These are phyloP conservation scores for Yponomeuta malinellus DNA, from an alignment of 2,888 invertebrate species.

Conservation along the genomic window DNA sequence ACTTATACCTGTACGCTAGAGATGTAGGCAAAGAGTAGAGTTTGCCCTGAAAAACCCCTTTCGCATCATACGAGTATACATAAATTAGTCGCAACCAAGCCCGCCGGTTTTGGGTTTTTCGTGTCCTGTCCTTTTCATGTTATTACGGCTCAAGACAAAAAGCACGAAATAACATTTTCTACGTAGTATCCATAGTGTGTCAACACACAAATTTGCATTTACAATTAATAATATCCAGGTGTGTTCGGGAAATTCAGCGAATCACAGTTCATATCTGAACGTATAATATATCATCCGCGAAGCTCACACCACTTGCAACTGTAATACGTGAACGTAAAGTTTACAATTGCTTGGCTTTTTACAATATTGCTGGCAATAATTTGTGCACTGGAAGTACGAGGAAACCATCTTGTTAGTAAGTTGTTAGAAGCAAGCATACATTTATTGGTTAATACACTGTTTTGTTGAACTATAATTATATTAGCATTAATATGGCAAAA, in stretches of 20 bases:
- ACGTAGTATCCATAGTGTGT: not conserved
- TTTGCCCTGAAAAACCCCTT: too few relatives aligned
- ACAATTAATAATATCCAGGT: constrained; percentile 15
- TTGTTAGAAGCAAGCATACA: not conserved
- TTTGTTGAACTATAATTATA: not conserved
- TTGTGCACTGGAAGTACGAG: not conserved
- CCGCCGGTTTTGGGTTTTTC: too few relatives aligned
- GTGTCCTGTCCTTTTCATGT: too few relatives aligned
- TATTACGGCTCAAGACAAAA: too few relatives aligned
- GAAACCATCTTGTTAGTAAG: not conserved
- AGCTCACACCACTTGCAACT: not conserved
- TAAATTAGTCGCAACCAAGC: too few relatives aligned
- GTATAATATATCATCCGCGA: not conserved
- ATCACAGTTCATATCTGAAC: constrained; percentile 22
- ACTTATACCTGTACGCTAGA: too few relatives aligned
- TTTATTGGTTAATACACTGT: not conserved
- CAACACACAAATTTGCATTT: constrained; percentile 14
- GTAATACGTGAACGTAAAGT: not conserved
- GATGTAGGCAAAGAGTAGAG: too few relatives aligned
- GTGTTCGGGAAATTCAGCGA: constrained; percentile 23
- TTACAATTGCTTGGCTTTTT: not conserved
- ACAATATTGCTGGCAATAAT: not conserved
- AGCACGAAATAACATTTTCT: not conserved
- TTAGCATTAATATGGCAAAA: too few relatives aligned
- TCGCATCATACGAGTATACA: too few relatives aligned